Percentiles rank a stretch among this genome's conserved stretches.
These are phyloP conservation scores for Sarcophaga subvicina DNA, from an alignment of 2,888 invertebrate genomes.

Conservation along the genomic window DNA sequence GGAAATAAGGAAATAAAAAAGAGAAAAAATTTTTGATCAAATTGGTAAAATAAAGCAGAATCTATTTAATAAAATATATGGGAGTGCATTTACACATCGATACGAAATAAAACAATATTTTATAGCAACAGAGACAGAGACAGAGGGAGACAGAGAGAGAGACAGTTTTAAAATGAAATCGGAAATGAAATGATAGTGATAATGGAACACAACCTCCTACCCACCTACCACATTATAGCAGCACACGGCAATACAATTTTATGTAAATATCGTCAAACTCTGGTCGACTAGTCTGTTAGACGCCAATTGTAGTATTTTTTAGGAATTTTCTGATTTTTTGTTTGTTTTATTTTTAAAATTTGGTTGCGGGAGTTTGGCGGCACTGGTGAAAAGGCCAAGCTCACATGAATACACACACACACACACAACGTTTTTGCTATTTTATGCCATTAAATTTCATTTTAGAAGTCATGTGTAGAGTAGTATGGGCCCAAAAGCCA, in stretches of 20 bases:
- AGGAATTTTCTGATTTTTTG: background rate
- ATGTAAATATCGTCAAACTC: conserved; percentile 14
- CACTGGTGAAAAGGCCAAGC: too few species aligned
- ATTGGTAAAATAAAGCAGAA: background rate
- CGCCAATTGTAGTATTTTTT: background rate
- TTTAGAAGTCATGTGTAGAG: conserved; percentile 54
- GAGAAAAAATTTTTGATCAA: too few species aligned
- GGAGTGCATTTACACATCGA: background rate
- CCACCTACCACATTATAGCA: background rate
- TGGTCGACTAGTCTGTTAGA: conserved; percentile 6
- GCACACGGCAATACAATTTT: conserved; percentile 51
- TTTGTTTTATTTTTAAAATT: background rate
- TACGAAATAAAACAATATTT: too few species aligned
- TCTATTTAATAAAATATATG: background rate
- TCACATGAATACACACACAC: too few species aligned
- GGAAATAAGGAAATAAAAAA: too few species aligned
- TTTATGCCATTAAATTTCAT: conserved; percentile 43
- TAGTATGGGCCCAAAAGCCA: conserved; percentile 38
- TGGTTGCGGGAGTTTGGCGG: too few species aligned
- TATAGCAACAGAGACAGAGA: too few species aligned
- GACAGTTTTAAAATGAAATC: conserved; percentile 26
- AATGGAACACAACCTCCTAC: background rate
- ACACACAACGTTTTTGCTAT: background rate
- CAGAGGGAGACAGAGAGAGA: background rate
- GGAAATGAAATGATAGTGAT: conserved; percentile 61